phyloP scores from a whole-genome alignment of 1,140 invertebrate genomes.

The Caenorhabditis briggsae region DNA sequence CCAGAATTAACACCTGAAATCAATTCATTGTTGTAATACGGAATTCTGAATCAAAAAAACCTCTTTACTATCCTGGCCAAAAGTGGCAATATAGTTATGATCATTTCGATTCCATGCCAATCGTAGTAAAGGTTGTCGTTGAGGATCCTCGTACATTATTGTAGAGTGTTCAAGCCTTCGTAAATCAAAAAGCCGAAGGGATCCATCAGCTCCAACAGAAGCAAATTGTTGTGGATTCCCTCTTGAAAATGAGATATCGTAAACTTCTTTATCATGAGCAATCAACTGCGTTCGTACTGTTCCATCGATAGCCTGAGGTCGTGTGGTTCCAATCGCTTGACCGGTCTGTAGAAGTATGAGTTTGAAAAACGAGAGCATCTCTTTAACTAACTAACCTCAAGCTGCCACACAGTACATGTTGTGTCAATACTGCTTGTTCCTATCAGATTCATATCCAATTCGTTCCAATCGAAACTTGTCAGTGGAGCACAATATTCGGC shows the following conservation, averaged over 20 bases:
- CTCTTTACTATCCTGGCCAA: slow-evolving; percentile 98
- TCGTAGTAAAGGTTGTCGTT: slow-evolving; percentile 93
- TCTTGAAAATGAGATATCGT: slow-evolving; percentile 98
- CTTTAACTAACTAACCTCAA: slow-evolving; percentile 96
- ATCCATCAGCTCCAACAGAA: slow-evolving; percentile 87
- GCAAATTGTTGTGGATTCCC: slow-evolving; percentile 99
- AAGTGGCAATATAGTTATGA: slow-evolving; percentile 97
- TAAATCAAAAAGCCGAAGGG: slow-evolving; percentile 98
- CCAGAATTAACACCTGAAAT: slow-evolving; percentile 89
- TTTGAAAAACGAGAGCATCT: neutral
- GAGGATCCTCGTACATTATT: slow-evolving; percentile 98
- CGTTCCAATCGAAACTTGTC: slow-evolving; percentile 99
- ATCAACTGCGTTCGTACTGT: slow-evolving; percentile 99
- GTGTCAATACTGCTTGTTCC: slow-evolving; percentile 99
- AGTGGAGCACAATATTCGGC: slow-evolving; percentile 98
- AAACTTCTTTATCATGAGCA: slow-evolving; percentile 99
- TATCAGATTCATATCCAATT: slow-evolving; percentile 97
- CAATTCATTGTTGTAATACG: neutral
- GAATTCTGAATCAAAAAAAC: slow-evolving; percentile 78
- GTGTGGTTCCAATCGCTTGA: slow-evolving; percentile 85
- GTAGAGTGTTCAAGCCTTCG: slow-evolving; percentile 98
- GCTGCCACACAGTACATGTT: slow-evolving; percentile 98
- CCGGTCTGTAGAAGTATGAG: slow-evolving; percentile 79
- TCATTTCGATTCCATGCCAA: slow-evolving; percentile 99
- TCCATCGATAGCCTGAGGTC: slow-evolving; percentile 83